Evolutionary conservation across 2,888 invertebrate species (phyloP).

Genomic region (Pterobdella sp.): DNA sequence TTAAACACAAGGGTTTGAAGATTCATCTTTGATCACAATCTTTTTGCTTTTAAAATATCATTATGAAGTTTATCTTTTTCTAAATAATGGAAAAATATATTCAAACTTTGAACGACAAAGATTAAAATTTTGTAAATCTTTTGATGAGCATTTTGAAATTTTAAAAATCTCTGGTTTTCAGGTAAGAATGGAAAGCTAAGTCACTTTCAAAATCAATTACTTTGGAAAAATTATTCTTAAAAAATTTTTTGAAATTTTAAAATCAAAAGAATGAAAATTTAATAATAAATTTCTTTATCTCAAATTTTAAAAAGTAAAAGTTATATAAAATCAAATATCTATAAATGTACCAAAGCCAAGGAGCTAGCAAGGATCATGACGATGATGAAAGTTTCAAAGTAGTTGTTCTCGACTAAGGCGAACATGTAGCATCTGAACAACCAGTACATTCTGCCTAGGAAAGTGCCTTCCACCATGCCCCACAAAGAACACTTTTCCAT

Average conservation of each 20-base stretch:
- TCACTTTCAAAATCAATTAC: too few relatives aligned
- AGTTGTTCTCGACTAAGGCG: constrained; percentile 92
- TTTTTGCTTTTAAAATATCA: too few relatives aligned
- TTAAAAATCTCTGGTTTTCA: too few relatives aligned
- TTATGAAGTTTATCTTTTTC: too few relatives aligned
- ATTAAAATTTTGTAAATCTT: too few relatives aligned
- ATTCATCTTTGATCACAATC: too few relatives aligned
- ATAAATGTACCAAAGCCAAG: constrained; percentile 74
- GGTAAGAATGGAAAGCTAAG: too few relatives aligned
- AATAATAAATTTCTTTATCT: background rate
- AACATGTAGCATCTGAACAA: constrained; percentile 84
- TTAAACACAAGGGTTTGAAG: too few relatives aligned
- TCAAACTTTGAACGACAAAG: too few relatives aligned
- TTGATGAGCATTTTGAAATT: too few relatives aligned
- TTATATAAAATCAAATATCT: constrained; percentile 1
- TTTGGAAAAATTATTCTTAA: too few relatives aligned
- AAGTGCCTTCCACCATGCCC: constrained; percentile 60
- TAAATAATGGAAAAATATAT: too few relatives aligned
- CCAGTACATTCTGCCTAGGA: constrained; percentile 90
- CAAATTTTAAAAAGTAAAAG: background rate
- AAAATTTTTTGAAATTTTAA: background rate
- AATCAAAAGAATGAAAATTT: background rate
- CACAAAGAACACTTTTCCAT: constrained; percentile 27
- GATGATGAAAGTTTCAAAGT: constrained; percentile 97
- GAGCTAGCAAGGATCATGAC: constrained; percentile 96